Base-by-base conservation (phyloP, 2,888 invertebrate genomes). In the Andricus quercusramuli region DNA sequence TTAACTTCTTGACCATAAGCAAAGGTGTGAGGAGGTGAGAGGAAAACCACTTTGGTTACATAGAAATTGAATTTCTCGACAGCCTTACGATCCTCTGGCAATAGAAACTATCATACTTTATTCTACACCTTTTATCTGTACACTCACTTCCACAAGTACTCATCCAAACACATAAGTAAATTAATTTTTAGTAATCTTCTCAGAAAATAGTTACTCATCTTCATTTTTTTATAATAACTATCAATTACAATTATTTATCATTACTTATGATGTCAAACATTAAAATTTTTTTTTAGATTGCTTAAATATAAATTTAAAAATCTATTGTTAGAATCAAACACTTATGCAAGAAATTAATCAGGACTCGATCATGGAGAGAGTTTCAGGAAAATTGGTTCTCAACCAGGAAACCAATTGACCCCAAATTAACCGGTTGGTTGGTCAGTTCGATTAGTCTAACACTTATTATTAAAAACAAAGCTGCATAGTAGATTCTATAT, bases 51-150 rank as follows among this genome's bases (percentile, higher is more conserved):
- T 74, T 74, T 74, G 74, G 74, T 74, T 74, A 56, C 74, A 74
- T 74, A 74, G 74, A 74, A 74, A 74, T 74, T 74, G 74, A 74
- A 74, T 74, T 74, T 74, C 74, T 74, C 56, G 74, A 74, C 74
- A 74, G 74, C 1, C 74, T 74, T 56, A 74, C 74, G 74, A 74
- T 74, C 74, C 74, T 13, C 74, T 74, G 74, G 74, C 74, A 74
- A 74, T 56, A 74, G 74, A 74, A 74, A 74, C 51, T 74, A 74
- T 74, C 74, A 74, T 74, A 74, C 74, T 74, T 74, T 74, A 74
- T 74, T 74, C 32, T 74, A 56, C 13, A 25, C 56, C 74, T 74
- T 74, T 74, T 74, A 74, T 74, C 56, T 74, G 9, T 29, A 56
- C 56, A 56, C 56, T 56, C 70, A 29, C 29, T 3, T 29, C 29